Evolutionary conservation across 2,113 vertebrate genomes (phyloP).

Genomic region (Lophura nycthemera): DNA sequence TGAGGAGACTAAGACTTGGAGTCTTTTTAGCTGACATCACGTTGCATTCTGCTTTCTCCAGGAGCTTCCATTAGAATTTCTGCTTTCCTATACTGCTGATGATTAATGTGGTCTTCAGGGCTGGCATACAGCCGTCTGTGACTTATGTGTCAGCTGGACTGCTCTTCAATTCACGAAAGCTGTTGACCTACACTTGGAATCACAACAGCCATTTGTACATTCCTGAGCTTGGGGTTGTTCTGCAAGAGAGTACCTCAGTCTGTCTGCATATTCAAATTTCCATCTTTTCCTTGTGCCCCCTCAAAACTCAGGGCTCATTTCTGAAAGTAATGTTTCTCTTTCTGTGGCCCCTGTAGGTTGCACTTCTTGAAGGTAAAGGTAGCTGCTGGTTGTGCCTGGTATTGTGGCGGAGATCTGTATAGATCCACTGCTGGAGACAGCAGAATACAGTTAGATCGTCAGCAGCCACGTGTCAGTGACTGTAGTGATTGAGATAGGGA

Average conservation of each 20-base stretch:
- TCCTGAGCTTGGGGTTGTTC: neutral
- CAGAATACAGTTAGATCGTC: neutral
- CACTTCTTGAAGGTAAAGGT: neutral
- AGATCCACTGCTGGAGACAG: neutral
- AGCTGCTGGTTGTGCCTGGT: rapidly evolving
- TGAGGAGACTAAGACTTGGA: neutral
- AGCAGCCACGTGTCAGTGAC: neutral
- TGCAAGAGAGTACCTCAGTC: neutral
- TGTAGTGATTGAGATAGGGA: neutral
- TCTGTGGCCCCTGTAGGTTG: neutral
- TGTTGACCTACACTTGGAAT: neutral
- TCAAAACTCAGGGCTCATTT: neutral
- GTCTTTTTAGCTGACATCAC: neutral
- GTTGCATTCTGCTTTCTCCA: neutral
- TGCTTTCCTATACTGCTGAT: neutral
- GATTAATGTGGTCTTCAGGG: neutral
- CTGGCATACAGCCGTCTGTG: neutral
- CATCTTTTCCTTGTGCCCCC: neutral
- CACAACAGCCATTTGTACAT: neutral
- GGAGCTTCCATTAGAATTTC: neutral
- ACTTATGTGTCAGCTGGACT: neutral
- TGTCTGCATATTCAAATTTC: neutral
- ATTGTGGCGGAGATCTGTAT: no score
- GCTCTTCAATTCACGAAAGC: neutral
- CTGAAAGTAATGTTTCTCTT: neutral